phyloP scores from a whole-genome alignment of 1,140 invertebrate genomes.

The Diachasmimorpha longicaudata region DNA sequence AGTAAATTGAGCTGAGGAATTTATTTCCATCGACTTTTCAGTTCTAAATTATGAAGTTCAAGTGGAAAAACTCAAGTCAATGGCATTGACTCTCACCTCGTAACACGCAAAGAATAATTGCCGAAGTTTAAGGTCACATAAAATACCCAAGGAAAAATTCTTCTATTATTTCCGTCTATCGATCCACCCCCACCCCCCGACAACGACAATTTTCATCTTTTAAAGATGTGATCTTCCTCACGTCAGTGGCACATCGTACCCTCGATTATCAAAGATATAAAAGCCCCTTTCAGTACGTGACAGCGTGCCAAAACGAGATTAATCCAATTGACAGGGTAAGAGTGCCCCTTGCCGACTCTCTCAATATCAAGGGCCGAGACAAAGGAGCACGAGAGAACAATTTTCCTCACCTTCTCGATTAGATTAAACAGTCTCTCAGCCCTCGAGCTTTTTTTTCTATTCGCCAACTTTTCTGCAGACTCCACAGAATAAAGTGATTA shows the following conservation, averaged over 20 bases:
- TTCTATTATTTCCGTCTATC: not conserved
- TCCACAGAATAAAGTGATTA: not conserved
- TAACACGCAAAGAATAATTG: too few relatives aligned
- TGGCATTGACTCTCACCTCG: too few relatives aligned
- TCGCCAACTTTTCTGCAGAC: not conserved
- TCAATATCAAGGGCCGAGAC: not conserved
- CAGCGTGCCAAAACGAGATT: slow-evolving; percentile 10
- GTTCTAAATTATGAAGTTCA: not conserved
- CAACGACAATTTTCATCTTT: not conserved
- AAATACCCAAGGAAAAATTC: not conserved
- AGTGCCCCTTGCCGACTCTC: not conserved
- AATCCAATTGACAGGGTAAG: slow-evolving; percentile 12
- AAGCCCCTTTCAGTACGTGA: not conserved
- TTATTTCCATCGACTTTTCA: not conserved
- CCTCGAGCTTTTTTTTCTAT: not conserved
- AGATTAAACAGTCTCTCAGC: not conserved
- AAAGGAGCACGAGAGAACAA: not conserved
- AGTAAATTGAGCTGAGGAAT: not conserved
- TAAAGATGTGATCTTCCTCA: not conserved
- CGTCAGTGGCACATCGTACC: not conserved
- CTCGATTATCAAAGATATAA: not conserved
- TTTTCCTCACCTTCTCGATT: not conserved
- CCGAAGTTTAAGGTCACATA: too few relatives aligned
- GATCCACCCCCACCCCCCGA: not conserved
- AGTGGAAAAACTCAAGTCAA: too few relatives aligned